A percentile compares a stretch with the other conserved stretches of the same genome.
Conservation (phyloP, 1,140 invertebrate species). For the Mya arenaria region DNA sequence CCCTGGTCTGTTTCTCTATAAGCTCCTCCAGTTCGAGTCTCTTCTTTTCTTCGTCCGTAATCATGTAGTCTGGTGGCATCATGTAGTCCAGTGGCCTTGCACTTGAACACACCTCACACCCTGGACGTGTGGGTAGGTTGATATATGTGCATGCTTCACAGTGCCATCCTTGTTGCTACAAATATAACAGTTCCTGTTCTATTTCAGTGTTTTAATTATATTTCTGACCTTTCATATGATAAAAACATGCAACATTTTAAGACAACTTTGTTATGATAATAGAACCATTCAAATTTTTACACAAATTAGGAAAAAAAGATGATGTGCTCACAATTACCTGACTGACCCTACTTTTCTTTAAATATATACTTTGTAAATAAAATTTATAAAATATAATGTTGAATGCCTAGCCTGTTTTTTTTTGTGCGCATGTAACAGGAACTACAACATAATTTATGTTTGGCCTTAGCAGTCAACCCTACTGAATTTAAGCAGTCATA, state of each 20-base stretch:
- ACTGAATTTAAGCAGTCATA: no score
- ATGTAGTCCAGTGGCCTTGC: conserved; percentile 80
- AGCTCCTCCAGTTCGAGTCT: conserved; percentile 69
- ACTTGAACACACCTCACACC: conserved; percentile 84
- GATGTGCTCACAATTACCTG: neutral
- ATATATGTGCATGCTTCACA: conserved; percentile 85
- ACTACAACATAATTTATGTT: no score
- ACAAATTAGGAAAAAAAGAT: neutral
- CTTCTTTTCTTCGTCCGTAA: conserved; percentile 70
- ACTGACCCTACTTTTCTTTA: neutral
- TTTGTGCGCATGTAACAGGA: no score
- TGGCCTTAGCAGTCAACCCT: no score
- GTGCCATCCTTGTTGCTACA: conserved; percentile 81
- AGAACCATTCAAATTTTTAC: neutral
- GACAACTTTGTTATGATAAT: neutral
- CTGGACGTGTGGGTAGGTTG: conserved; percentile 83
- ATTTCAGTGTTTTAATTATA: neutral
- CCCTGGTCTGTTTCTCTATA: conserved; percentile 23
- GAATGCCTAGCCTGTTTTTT: no score
- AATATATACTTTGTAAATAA: neutral
- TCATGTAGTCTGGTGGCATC: conserved; percentile 70
- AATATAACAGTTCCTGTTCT: neutral
- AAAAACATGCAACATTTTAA: neutral
- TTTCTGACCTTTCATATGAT: neutral
- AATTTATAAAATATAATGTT: no score